Evolutionary conservation across 2,797 vertebrate genomes (phyloP), one percentile per base, ranked within the genome.

Genomic region (Muraenolepis orangiensis): DNA sequence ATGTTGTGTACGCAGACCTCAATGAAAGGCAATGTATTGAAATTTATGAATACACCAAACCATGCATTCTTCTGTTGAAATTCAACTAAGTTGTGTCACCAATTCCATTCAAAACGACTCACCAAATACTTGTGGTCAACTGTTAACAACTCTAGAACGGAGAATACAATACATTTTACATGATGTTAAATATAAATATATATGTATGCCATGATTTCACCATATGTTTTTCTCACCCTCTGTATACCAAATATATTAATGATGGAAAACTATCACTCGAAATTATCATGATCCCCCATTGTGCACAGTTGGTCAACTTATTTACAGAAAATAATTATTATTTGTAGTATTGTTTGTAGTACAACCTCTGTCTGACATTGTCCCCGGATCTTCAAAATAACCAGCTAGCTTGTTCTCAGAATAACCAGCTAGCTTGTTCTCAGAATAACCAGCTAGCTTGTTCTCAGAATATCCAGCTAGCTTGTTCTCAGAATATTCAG

Each of bases 171-270:
- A 46, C 42, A 46, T 18, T 46, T 46, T 18, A 46, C 42, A 46
- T 18, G 13, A 4, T 8, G 32, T 34, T 8, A 34, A 34, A 8
- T 34, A 34, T 8, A 34, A 8, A 34, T 34, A 34, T 34, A 34
- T 34, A 34, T 8, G 32, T 34, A 34, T 34, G 32, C 3, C 32
- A 34, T 8, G 74, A 7, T 4, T 32, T 10, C 31, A 83, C 67
- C n/a, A 68, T 80, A 80, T 76, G 74, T 80, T 26, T 64, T 23
- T 64, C n/a, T 64, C 61, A 10, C 61, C 61, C 61, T 26, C 26
- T 81, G 80, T 76, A 91, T 89, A 89, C 91, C 91, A 92, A 92
- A 91, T 87, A 90, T 77, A 84, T 89, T 89, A 82, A 18, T 81
- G 75, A 85, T 75, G 72, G 73, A 78, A 80, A 80, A 79, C 78